Evolutionary conservation across 2,888 invertebrate species (phyloP), one percentile per base, ranked within the genome.

Genomic region (Adelognathus sp.): DNA sequence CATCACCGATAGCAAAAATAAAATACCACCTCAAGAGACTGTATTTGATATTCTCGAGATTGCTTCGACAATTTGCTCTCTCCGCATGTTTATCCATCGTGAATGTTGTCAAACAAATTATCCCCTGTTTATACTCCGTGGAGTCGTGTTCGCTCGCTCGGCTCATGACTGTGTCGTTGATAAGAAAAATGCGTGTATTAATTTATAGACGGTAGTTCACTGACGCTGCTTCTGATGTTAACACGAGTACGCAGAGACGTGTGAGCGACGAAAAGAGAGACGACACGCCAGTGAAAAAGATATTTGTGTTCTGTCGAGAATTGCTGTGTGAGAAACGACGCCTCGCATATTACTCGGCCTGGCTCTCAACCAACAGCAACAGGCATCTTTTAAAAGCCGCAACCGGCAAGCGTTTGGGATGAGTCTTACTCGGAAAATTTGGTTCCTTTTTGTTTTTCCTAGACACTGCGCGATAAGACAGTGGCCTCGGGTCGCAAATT

Each of bases 321-420:
- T 14, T 39, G 52, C 39, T 36, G 61, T 24, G 33, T 21, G 52
- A 76, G 33, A 29, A 54, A 52, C 58, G 61, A 54, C 36, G 41
- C 39, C 71, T 63, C 58, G 50, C 76, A 75, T 81, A 84, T 85
- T 85, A 83, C 80, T 82, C 71, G 76, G 66, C 64, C 82, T 86
- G 86, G 86, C 87, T 63, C 58, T 64, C 58, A 46, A 87, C 87
- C 86, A 86, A 86, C 80, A 82, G 83, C 83, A 87, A 87, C 86
- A 87, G 72, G 81, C 80, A 79, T 81, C 80, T 86, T 86, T 84
- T 84, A 80, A 85, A 86, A 82, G 67, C 71, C 69, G 36, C 67
- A 41, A 56, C n/a, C 56, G 41, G 36, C 60, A 24, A 33, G 52
- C 29, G 50, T 36, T 36, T 29, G 27, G 5, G 39, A 18, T 46